Conservation (phyloP, 2,113 vertebrate genomes). For the Pterophyllum scalare region DNA sequence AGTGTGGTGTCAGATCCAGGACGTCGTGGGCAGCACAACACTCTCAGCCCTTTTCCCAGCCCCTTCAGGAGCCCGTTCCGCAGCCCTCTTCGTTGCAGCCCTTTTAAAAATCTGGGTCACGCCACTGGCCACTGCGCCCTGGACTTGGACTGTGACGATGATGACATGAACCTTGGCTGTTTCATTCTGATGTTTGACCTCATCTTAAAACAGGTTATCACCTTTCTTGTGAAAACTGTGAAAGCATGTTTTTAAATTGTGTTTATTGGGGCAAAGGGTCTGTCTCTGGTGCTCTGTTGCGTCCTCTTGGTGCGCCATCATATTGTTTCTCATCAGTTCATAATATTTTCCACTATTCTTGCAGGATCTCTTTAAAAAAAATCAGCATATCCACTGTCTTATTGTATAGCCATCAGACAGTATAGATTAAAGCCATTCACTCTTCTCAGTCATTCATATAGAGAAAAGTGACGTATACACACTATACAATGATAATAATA, state of each 20-base stretch:
- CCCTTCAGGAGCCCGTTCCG: constrained; percentile 96
- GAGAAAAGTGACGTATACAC: not conserved
- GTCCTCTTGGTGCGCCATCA: not conserved
- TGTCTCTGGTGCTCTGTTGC: not conserved
- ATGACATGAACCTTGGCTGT: constrained; percentile 98
- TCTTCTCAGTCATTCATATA: not conserved
- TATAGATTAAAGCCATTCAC: not conserved
- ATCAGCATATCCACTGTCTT: not conserved
- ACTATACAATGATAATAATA: not conserved
- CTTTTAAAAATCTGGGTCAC: constrained; percentile 95
- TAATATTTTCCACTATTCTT: not conserved
- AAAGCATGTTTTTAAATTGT: not conserved
- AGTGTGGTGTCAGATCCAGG: constrained; percentile 97
- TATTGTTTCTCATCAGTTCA: not conserved
- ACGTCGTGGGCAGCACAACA: constrained; percentile 89
- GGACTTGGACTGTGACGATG: constrained; percentile 96
- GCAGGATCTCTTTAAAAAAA: not conserved
- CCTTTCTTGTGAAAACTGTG: not conserved
- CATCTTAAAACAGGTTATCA: constrained; percentile 94
- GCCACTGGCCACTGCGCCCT: constrained; percentile 87
- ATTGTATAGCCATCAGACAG: not conserved
- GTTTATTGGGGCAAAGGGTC: not conserved
- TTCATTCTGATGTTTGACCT: constrained; percentile 99
- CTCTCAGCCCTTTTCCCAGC: constrained; percentile 95
- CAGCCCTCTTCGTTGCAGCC: constrained; percentile 90